Evolutionary conservation across 2,888 invertebrate species (phyloP).

Genomic region (Agrochola litura): DNA sequence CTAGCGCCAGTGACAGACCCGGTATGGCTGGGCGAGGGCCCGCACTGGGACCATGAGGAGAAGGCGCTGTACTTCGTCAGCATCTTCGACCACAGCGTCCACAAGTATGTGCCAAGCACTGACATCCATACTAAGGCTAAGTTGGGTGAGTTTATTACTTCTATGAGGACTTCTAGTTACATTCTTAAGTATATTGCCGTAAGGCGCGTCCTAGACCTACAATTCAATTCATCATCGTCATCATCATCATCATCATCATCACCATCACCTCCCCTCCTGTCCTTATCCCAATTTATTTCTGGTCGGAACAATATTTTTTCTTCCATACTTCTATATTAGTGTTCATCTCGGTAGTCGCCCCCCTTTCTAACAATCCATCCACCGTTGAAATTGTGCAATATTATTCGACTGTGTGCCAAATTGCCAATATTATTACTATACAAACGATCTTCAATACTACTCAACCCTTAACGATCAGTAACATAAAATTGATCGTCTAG

Average conservation of each 20-base stretch:
- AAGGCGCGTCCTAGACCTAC: not conserved
- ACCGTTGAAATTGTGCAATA: not conserved
- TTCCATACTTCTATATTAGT: no score
- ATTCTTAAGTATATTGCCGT: not conserved
- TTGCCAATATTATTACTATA: not conserved
- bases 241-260: no score
- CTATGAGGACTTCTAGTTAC: not conserved
- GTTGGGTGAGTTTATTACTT: constrained; percentile 79
- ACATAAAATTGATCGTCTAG: no score
- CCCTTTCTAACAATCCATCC: no score
- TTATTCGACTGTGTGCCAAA: not conserved
- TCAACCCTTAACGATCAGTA: not conserved
- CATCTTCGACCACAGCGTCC: constrained; percentile 89
- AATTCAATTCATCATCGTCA: not conserved
- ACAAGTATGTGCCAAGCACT: constrained; percentile 88
- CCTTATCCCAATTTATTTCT: no score
- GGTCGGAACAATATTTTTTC: no score
- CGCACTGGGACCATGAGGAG: constrained; percentile 92
- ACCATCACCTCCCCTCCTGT: no score
- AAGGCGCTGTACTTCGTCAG: constrained; percentile 93
- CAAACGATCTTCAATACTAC: not conserved
- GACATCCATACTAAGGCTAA: constrained; percentile 87
- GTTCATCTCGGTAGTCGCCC: no score
- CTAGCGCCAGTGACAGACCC: constrained; percentile 87
- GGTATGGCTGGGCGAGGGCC: constrained; percentile 92